These are phyloP conservation scores for Hippocampus comes DNA, from an alignment of 2,113 vertebrate species.

Conservation along the genomic window DNA sequence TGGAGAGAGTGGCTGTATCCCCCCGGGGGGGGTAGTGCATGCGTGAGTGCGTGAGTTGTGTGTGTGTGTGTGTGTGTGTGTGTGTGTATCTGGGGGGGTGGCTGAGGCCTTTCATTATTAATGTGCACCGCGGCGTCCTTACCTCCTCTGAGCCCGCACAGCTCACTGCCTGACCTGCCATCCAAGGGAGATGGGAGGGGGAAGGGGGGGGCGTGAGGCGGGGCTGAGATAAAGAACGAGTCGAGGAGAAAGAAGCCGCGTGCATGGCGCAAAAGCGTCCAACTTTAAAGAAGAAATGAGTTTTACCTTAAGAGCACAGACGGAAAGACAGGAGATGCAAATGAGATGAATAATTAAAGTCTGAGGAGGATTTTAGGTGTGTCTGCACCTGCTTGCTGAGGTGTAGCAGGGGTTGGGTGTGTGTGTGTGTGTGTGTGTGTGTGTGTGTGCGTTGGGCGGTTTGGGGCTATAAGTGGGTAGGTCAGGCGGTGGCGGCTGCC, in stretches of 20 bases:
- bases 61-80: constrained; percentile 25
- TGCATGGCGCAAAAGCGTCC: constrained; percentile 19
- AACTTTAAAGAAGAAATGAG: constrained; percentile 26
- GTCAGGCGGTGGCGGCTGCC: constrained; percentile 39
- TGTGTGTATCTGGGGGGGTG: constrained; percentile 39
- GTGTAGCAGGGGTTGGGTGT: constrained; percentile 35
- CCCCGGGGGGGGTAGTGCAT: constrained; percentile 62
- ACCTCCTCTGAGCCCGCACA: constrained; percentile 77
- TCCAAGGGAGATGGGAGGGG: constrained; percentile 60
- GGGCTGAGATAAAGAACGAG: constrained; percentile 61
- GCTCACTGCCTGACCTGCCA: constrained; percentile 77
- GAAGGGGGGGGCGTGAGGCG: constrained; percentile 14
- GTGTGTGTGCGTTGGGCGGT: not conserved
- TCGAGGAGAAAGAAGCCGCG: constrained; percentile 47
- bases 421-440: not conserved
- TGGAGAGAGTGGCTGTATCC: constrained; percentile 61
- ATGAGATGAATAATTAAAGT: constrained; percentile 25
- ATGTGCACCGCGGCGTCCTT: constrained; percentile 79
- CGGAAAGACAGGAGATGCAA: not conserved
- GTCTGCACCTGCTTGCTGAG: constrained; percentile 50
- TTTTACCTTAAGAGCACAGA: constrained; percentile 14
- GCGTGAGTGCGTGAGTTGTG: constrained; percentile 23
- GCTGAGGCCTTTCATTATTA: constrained; percentile 82
- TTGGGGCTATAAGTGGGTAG: constrained; percentile 5
- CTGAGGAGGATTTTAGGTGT: constrained; percentile 32